Conservation (phyloP, 1,140 invertebrate species). For the Laupala kohalensis region DNA sequence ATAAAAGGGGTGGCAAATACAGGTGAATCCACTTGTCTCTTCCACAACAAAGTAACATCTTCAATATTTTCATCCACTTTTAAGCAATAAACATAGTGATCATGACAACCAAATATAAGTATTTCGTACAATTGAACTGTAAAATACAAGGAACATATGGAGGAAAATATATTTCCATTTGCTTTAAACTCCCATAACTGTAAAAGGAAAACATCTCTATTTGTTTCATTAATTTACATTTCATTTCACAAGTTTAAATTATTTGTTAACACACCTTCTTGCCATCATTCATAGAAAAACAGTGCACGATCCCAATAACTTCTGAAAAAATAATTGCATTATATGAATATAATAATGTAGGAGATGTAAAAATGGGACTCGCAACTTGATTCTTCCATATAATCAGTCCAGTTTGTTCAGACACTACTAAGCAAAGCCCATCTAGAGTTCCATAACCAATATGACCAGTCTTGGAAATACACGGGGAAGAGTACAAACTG, state of each 20-base stretch:
- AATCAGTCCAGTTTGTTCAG: slow-evolving; percentile 29
- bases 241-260: neutral
- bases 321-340: slow-evolving; percentile 35
- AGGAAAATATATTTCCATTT: slow-evolving; percentile 50
- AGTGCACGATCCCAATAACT: slow-evolving; percentile 42
- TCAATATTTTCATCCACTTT: slow-evolving; percentile 23
- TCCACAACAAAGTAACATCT: slow-evolving; percentile 26
- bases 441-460: slow-evolving; percentile 40
- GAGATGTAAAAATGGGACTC: slow-evolving; percentile 50
- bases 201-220: slow-evolving; percentile 18
- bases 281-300: slow-evolving; percentile 29
- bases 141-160: slow-evolving; percentile 25
- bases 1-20: slow-evolving; percentile 47
- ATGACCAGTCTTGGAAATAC: slow-evolving; percentile 30
- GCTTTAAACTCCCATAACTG: slow-evolving; percentile 45
- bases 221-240: too few relatives aligned
- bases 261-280: slow-evolving; percentile 24
- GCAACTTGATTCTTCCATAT: slow-evolving; percentile 35
- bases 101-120: slow-evolving; percentile 48
- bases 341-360: slow-evolving; percentile 31
- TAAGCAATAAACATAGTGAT: slow-evolving; percentile 42
- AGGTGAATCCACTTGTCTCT: slow-evolving; percentile 27
- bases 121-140: slow-evolving; percentile 18
- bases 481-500: slow-evolving; percentile 45
- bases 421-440: slow-evolving; percentile 37